These are phyloP conservation scores for Cacoxenus indagator DNA, from an alignment of 2,888 invertebrate genomes.

Conservation along the genomic window DNA sequence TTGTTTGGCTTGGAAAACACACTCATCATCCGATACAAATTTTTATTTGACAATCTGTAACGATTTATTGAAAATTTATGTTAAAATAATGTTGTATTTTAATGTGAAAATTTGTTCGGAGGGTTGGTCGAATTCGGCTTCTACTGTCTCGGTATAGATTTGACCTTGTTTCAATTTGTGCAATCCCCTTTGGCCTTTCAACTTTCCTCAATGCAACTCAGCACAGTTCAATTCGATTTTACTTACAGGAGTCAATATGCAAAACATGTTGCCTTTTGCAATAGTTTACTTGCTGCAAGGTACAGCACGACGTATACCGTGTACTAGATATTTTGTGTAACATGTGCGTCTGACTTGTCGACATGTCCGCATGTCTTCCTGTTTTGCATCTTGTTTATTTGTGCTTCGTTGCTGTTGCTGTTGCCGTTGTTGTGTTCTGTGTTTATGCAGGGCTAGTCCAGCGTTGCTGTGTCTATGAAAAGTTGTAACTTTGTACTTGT, in stretches of 20 bases:
- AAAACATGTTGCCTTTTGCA: constrained; percentile 9
- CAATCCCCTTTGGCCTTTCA: not conserved
- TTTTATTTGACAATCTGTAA: constrained; percentile 9
- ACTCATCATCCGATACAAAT: not conserved
- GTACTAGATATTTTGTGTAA: not conserved
- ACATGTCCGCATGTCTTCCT: not conserved
- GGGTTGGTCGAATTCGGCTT: not conserved
- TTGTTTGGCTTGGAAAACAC: not conserved
- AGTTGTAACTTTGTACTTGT: constrained; percentile 6
- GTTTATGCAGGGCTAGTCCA: constrained; percentile 12
- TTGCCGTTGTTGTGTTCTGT: constrained; percentile 6
- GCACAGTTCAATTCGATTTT: not conserved
- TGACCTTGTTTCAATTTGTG: constrained; percentile 19
- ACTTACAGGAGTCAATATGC: constrained; percentile 2
- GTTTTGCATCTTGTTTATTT: constrained; percentile 24
- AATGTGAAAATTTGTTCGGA: not conserved
- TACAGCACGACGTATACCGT: not conserved
- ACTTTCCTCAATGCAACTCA: not conserved
- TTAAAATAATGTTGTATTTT: constrained; percentile 28
- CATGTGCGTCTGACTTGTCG: constrained; percentile 2
- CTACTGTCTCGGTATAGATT: not conserved
- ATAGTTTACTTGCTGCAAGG: not conserved
- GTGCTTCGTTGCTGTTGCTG: constrained; percentile 1
- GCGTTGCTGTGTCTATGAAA: not conserved
- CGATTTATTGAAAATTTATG: constrained; percentile 31